phyloP scores from a whole-genome alignment of 2,797 vertebrate genomes.

The Gephyroberyx darwinii region DNA sequence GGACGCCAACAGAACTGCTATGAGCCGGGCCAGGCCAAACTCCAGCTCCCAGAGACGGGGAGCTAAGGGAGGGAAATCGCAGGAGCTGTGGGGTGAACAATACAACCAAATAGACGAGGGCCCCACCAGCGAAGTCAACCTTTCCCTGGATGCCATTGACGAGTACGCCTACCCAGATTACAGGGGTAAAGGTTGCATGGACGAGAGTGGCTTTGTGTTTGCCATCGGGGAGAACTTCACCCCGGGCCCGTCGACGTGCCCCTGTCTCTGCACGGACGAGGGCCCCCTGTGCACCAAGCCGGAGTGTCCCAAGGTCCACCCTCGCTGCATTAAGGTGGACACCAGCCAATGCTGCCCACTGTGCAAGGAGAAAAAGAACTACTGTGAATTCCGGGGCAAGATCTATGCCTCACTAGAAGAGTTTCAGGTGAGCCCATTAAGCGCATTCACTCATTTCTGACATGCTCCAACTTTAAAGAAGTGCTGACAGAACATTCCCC shows the following conservation, averaged over 20 bases:
- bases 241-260: constrained; percentile 94
- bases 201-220: constrained; percentile 97
- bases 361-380: constrained; percentile 96
- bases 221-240: constrained; percentile 96
- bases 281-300: constrained; percentile 94
- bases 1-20: constrained; percentile 81
- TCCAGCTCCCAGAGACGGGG: constrained; percentile 76
- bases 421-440: constrained; percentile 91
- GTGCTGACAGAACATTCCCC: constrained; percentile 66
- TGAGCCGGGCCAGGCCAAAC: constrained; percentile 81
- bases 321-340: constrained; percentile 95
- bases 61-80: constrained; percentile 78
- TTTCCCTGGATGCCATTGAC: constrained; percentile 88
- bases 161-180: constrained; percentile 98
- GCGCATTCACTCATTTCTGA: constrained; percentile 59
- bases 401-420: constrained; percentile 93
- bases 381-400: constrained; percentile 96
- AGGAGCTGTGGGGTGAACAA: constrained; percentile 81
- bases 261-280: constrained; percentile 98
- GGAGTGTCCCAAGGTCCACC: constrained; percentile 95
- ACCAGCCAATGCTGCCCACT: constrained; percentile 97
- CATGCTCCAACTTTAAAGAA: constrained; percentile 56
- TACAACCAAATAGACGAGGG: constrained; percentile 83
- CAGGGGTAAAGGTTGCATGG: constrained; percentile 97
- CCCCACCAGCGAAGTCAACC: constrained; percentile 81